A percentile compares a stretch with the other conserved stretches of the same genome.
Conservation (phyloP, 2,797 vertebrate species). For the Iguana delicatissima region DNA sequence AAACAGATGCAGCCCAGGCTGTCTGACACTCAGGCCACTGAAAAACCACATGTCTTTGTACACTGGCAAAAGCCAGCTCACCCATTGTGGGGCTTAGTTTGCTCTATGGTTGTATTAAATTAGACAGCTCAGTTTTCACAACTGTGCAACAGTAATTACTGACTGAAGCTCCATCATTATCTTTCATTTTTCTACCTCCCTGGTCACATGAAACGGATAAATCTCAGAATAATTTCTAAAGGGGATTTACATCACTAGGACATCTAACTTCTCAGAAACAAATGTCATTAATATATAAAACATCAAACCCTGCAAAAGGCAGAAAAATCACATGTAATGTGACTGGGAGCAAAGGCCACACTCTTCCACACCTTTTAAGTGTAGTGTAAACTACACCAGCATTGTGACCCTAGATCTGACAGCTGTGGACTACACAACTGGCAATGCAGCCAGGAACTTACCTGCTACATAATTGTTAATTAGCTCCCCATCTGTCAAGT, state of each 20-base stretch:
- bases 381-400: too few species aligned
- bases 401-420: too few species aligned
- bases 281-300: neutral
- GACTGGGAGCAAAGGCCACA: rapidly evolving
- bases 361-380: too few species aligned
- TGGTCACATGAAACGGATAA: neutral
- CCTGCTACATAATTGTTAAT: too few species aligned
- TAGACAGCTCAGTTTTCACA: neutral
- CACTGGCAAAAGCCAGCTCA: rapidly evolving
- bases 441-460: too few species aligned
- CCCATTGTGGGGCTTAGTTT: neutral
- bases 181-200: neutral
- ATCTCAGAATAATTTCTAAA: neutral
- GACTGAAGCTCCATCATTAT: neutral
- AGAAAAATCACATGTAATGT: neutral
- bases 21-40: neutral
- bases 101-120: neutral
- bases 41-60: neutral
- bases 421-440: too few species aligned
- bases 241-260: neutral
- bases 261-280: neutral
- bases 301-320: neutral
- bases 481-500: too few species aligned
- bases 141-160: neutral
- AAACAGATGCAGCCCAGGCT: neutral